phyloP scores from a whole-genome alignment of 2,797 vertebrate genomes.

The Lepus oiostolus region DNA sequence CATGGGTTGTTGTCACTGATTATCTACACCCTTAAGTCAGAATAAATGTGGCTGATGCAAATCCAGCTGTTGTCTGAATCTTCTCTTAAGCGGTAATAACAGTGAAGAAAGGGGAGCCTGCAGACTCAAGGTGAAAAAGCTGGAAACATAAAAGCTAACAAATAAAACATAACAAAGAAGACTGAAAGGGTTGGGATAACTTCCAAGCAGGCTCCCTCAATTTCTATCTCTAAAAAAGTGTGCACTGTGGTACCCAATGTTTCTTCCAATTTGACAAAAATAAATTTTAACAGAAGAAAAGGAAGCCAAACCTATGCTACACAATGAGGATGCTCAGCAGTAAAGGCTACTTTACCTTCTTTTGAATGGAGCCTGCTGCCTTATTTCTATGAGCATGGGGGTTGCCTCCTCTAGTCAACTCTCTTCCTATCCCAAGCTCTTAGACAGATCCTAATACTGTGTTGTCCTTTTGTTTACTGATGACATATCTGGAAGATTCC shows the following conservation, averaged over 20 bases:
- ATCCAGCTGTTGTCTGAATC: neutral
- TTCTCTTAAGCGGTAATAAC: neutral
- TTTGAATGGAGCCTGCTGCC: neutral
- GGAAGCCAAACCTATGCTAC: conserved; percentile 28
- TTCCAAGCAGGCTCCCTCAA: conserved; percentile 57
- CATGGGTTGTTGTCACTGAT: conserved; percentile 38
- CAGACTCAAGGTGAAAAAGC: neutral
- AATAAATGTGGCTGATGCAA: neutral
- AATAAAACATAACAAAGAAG: conserved; percentile 74
- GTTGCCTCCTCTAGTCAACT: neutral
- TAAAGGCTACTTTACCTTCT: neutral
- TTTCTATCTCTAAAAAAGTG: neutral
- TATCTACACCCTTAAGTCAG: conserved; percentile 23
- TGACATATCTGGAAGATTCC: conserved; percentile 79
- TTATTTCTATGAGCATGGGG: too few relatives aligned
- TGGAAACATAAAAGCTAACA: conserved; percentile 19
- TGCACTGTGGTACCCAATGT: neutral
- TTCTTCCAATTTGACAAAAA: conserved; percentile 76
- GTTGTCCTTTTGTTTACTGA: conserved; percentile 71
- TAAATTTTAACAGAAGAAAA: conserved; percentile 17
- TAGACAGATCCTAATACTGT: conserved; percentile 40
- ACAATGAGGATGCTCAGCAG: neutral
- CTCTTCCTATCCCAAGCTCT: neutral
- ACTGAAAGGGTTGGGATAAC: conserved; percentile 41
- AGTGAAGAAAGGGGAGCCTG: neutral